phyloP scores from a whole-genome alignment of 2,888 invertebrate genomes.

The Eulithis testata region DNA sequence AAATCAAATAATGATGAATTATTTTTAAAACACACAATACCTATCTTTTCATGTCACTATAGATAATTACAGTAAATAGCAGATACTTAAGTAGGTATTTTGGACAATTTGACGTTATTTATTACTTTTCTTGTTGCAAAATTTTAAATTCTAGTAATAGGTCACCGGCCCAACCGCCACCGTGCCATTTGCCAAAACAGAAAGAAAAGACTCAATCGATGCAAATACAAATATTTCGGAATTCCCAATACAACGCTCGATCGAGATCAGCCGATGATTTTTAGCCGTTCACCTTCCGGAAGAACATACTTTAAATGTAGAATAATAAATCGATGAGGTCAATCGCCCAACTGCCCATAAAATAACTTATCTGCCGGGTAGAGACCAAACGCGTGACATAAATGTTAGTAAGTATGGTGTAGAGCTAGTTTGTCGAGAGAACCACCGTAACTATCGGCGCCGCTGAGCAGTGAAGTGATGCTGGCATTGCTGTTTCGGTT shows the following conservation, averaged over 20 bases:
- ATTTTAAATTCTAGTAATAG: background rate
- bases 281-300: constrained; percentile 63
- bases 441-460: no score
- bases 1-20: no score
- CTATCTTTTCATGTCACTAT: no score
- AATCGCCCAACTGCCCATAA: constrained; percentile 60
- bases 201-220: constrained; percentile 58
- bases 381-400: background rate
- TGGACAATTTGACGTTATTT: no score
- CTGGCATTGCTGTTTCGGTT: no score
- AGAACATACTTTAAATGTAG: constrained; percentile 56
- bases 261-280: constrained; percentile 57
- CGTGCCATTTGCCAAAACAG: constrained; percentile 17
- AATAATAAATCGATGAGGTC: constrained; percentile 59
- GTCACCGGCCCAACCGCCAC: constrained; percentile 4
- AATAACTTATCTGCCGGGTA: constrained; percentile 25
- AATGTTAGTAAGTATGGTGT: background rate
- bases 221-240: constrained; percentile 62
- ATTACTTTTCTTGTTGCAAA: no score
- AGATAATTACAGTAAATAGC: no score
- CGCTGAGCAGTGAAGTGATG: no score
- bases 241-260: constrained; percentile 54
- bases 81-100: no score
- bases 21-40: no score
- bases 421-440: no score